phyloP scores from a whole-genome alignment of 2,113 vertebrate genomes.

The Neomonachus schauinslandi region DNA sequence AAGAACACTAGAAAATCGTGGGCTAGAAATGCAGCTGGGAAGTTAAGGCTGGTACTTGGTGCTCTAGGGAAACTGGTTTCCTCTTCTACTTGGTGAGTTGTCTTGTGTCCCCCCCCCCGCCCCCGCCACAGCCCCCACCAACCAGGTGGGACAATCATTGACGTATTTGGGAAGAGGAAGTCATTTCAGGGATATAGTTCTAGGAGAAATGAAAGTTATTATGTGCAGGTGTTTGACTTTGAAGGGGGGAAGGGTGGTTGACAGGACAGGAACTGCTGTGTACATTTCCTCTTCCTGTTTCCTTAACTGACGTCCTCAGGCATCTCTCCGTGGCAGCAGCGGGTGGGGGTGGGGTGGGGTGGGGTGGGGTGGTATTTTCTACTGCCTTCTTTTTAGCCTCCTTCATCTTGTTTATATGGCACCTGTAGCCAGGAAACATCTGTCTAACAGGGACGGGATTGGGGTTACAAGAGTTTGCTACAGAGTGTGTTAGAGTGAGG shows the following conservation, averaged over 20 bases:
- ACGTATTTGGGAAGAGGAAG: not conserved
- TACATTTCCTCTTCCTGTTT: slow-evolving; percentile 58
- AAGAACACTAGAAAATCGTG: not conserved
- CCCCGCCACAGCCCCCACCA: too few relatives aligned
- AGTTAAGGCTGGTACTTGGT: not conserved
- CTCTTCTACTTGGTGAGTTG: not conserved
- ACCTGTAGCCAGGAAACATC: not conserved
- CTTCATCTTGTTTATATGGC: not conserved
- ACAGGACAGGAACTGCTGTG: not conserved
- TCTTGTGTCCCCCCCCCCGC: not conserved
- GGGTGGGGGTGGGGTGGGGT: not conserved
- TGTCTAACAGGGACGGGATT: not conserved
- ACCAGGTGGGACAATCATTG: not conserved
- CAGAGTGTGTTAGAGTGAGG: not conserved
- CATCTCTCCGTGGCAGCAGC: not conserved
- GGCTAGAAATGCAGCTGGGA: not conserved
- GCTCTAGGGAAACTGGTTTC: not conserved
- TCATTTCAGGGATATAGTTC: not conserved
- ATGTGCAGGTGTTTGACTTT: not conserved
- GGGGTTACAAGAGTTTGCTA: too few relatives aligned
- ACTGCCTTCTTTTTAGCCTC: too few relatives aligned
- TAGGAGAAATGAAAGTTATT: not conserved
- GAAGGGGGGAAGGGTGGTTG: not conserved
- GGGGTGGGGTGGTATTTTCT: not conserved
- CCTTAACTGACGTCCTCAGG: not conserved